Percentiles rank a stretch among this genome's conserved stretches.
phyloP scores from a whole-genome alignment of 1,140 invertebrate genomes.

The Lethocerus indicus region DNA sequence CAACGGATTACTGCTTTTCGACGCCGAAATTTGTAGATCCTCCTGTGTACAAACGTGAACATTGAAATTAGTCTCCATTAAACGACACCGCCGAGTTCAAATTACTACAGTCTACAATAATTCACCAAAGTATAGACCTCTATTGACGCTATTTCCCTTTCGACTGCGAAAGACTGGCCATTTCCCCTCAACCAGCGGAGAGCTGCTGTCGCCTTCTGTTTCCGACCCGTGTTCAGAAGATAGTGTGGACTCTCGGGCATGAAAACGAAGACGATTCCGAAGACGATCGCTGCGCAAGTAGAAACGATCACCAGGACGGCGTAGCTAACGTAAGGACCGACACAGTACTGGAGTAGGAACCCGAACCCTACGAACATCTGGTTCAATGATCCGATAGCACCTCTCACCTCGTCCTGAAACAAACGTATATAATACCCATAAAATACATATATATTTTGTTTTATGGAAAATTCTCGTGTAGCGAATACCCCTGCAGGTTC shows the following conservation, averaged over 20 bases:
- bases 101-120: too few species aligned
- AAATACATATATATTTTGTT: not conserved
- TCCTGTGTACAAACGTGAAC: too few species aligned
- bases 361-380: constrained; percentile 5
- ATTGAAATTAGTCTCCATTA: too few species aligned
- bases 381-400: not conserved
- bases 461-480: too few species aligned
- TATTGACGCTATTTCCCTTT: constrained; percentile 8
- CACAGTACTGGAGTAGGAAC: not conserved
- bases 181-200: constrained; percentile 6
- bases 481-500: not conserved
- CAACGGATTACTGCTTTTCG: too few species aligned
- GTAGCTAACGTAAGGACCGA: constrained; percentile 7
- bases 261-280: constrained; percentile 1
- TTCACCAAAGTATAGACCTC: too few species aligned
- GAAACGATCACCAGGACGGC: not conserved
- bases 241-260: constrained; percentile 15
- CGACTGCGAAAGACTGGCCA: not conserved
- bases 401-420: constrained; percentile 5
- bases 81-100: too few species aligned
- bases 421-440: too few species aligned
- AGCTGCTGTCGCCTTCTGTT: constrained; percentile 27
- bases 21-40: too few species aligned
- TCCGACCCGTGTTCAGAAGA: constrained; percentile 8
- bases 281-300: not conserved